Evolutionary conservation across 1,140 invertebrate species (phyloP).

Genomic region (Teleopsis dalmanni): DNA sequence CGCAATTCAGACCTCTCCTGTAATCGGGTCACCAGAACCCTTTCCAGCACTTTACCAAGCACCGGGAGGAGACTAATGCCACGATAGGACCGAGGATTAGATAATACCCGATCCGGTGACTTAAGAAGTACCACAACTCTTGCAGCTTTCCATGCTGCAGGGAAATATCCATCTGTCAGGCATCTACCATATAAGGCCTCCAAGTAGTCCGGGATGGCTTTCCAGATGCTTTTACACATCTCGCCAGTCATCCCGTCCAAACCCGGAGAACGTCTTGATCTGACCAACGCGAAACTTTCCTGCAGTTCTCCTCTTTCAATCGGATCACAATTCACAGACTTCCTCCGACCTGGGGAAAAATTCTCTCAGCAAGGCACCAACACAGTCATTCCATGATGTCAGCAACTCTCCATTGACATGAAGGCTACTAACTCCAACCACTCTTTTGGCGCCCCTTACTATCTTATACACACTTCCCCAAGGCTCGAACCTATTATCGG

Average conservation of each 20-base stretch:
- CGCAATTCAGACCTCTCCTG: neutral
- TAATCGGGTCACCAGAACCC: slow-evolving; percentile 16
- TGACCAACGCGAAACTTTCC: neutral
- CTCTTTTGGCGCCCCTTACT: neutral
- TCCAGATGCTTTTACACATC: slow-evolving; percentile 6
- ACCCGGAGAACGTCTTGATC: neutral
- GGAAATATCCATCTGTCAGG: neutral
- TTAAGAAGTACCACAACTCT: slow-evolving; percentile 24
- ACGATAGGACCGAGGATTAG: slow-evolving; percentile 20
- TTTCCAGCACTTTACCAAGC: slow-evolving; percentile 25
- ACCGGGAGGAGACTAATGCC: slow-evolving; percentile 27
- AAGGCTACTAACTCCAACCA: neutral
- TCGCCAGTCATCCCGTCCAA: slow-evolving; percentile 4
- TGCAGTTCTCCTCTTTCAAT: slow-evolving; percentile 1
- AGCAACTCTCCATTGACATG: neutral
- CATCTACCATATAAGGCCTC: neutral
- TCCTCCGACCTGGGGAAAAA: slow-evolving; percentile 1
- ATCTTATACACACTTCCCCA: slow-evolving; percentile 7
- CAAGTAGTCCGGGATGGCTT: slow-evolving; percentile 1
- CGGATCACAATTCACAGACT: neutral
- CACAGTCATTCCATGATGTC: neutral
- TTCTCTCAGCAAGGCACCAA: neutral
- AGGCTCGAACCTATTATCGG: slow-evolving; percentile 2
- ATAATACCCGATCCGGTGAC: neutral
- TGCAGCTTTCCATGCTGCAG: slow-evolving; percentile 17